Percentiles rank a stretch among this genome's conserved stretches.
Evolutionary conservation across 1,140 invertebrate species (phyloP).

Genomic region (Archivesica marissinica): DNA sequence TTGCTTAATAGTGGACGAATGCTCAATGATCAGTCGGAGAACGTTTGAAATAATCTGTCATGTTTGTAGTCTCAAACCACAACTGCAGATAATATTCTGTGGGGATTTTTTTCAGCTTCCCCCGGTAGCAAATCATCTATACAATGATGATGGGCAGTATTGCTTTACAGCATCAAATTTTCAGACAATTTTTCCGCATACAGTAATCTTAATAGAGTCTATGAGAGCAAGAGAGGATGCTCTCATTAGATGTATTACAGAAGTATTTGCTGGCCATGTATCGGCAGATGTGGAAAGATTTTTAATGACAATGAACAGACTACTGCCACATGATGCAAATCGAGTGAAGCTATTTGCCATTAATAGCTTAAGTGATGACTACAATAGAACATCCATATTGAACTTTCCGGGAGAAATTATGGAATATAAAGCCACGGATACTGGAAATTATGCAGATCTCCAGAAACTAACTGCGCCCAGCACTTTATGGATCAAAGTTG

Average conservation of each 20-base stretch:
- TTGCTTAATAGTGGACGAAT: not conserved
- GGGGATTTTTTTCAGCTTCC: constrained; percentile 37
- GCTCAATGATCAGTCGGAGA: not conserved
- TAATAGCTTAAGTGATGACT: constrained; percentile 1
- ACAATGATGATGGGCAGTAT: not conserved
- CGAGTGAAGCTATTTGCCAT: constrained; percentile 6
- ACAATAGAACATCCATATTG: not conserved
- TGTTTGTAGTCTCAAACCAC: not conserved
- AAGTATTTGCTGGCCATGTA: not conserved
- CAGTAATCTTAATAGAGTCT: not conserved
- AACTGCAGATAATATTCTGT: constrained; percentile 1
- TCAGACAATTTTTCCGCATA: not conserved
- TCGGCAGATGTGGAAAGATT: not conserved
- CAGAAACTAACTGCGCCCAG: not conserved
- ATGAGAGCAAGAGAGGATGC: not conserved
- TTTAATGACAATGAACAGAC: not conserved
- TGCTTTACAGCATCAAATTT: not conserved
- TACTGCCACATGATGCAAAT: not conserved
- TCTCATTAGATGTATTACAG: not conserved
- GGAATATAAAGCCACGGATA: not conserved
- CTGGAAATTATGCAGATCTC: not conserved
- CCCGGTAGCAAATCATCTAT: constrained; percentile 8
- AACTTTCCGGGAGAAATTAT: not conserved
- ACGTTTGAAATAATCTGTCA: not conserved
- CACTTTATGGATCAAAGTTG: constrained; percentile 25